Percentiles rank a stretch among this genome's conserved stretches.
These are phyloP conservation scores for Alosa alosa DNA, from an alignment of 2,113 vertebrate genomes.

Conservation along the genomic window DNA sequence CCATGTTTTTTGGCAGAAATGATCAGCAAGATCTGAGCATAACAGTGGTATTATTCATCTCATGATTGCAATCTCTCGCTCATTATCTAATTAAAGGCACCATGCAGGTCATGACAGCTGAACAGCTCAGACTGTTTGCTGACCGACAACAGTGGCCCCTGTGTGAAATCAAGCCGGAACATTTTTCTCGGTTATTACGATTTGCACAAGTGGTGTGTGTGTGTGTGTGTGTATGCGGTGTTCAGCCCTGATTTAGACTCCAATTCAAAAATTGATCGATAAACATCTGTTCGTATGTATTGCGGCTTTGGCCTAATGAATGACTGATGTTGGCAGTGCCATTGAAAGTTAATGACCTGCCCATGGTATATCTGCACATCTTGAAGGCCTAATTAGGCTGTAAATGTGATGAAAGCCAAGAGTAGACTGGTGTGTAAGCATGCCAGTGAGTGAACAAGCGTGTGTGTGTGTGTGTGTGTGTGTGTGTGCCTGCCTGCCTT, in stretches of 20 bases:
- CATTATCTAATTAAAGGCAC: neutral
- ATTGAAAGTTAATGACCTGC: conserved; percentile 41
- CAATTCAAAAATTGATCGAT: conserved; percentile 24
- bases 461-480: conserved; percentile 6
- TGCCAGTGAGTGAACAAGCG: conserved; percentile 21
- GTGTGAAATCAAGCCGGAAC: neutral
- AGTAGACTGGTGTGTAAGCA: conserved; percentile 28
- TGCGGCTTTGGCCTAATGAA: conserved; percentile 13
- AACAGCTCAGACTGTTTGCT: neutral
- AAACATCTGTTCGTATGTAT: conserved; percentile 38
- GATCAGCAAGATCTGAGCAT: neutral
- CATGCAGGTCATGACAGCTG: neutral
- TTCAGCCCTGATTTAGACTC: neutral
- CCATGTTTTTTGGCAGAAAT: neutral
- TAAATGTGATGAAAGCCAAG: conserved; percentile 27
- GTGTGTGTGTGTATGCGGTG: neutral
- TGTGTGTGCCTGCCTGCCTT: neutral
- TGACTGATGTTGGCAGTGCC: conserved; percentile 22
- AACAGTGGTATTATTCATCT: neutral
- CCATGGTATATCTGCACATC: conserved; percentile 34
- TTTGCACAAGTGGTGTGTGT: neutral
- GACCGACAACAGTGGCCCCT: neutral
- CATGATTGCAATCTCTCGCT: neutral
- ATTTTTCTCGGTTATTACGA: neutral
- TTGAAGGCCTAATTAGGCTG: conserved; percentile 46